These are phyloP conservation scores for Poecilia wingei DNA, from an alignment of 2,797 vertebrate species.

Conservation along the genomic window DNA sequence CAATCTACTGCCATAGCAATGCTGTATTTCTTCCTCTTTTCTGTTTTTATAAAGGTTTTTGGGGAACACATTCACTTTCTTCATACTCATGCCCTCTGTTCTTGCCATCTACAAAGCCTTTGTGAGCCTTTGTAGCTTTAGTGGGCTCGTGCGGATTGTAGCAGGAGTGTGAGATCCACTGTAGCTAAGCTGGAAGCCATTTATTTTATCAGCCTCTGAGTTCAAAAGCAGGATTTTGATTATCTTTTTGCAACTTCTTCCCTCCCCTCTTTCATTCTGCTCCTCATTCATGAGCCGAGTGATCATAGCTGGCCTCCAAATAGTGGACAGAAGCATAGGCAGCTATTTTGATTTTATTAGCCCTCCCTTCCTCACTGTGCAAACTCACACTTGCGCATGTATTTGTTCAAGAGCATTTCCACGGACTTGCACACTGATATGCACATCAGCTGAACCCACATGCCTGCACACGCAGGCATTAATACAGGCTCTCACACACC, in stretches of 20 bases:
- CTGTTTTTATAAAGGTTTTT: slow-evolving; percentile 54
- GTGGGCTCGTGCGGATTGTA: slow-evolving; percentile 20
- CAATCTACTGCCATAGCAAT: slow-evolving; percentile 34
- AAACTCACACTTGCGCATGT: slow-evolving; percentile 24
- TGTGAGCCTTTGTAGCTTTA: slow-evolving; percentile 52
- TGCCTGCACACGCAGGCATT: slow-evolving; percentile 57
- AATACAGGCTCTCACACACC: slow-evolving; percentile 40
- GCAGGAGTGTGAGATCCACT: slow-evolving; percentile 39
- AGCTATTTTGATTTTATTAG: slow-evolving; percentile 66
- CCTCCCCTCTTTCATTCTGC: slow-evolving; percentile 56
- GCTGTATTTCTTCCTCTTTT: slow-evolving; percentile 17
- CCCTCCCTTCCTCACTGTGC: slow-evolving; percentile 45
- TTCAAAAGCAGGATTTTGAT: slow-evolving; percentile 71
- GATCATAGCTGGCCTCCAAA: slow-evolving; percentile 76
- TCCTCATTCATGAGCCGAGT: slow-evolving; percentile 64
- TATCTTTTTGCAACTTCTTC: slow-evolving; percentile 55
- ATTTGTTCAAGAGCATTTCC: slow-evolving; percentile 58
- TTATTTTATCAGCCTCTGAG: slow-evolving; percentile 60
- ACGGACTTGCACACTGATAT: slow-evolving; percentile 46
- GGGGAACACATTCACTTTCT: slow-evolving; percentile 52
- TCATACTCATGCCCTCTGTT: slow-evolving; percentile 50
- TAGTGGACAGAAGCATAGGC: slow-evolving; percentile 68
- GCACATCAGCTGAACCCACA: slow-evolving; percentile 66
- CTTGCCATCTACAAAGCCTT: slow-evolving; percentile 53
- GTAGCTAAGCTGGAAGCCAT: slow-evolving; percentile 56